Base-by-base conservation (phyloP, 2,113 vertebrate genomes). In the Gobio gobio region DNA sequence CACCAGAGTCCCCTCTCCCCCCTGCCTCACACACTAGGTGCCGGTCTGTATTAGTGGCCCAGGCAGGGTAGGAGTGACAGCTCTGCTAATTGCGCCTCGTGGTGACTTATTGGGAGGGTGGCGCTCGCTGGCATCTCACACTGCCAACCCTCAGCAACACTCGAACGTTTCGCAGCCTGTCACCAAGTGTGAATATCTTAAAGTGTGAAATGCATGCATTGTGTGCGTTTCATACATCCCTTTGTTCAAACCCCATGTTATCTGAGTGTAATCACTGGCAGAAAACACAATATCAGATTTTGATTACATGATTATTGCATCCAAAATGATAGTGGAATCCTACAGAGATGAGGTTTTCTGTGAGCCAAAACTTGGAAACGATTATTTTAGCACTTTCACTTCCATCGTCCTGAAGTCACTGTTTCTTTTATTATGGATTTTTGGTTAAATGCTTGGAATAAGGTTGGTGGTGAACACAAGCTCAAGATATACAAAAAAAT, bases 11-110 rank as follows among this genome's bases (percentile, higher is more conserved):
- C 54, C 64, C 76, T 43, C 40, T 47, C 24, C 47, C 24, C 47
- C 56, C 29, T 73, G 59, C 40, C 72, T 45, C 83, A 63, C 86
- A 68, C 76, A 78, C 88, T 78, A 63, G 54, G 75, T 97, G 96
- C 96, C 95, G 94, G 94, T 85, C 94, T 96, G 96, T 95, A 96
- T 97, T 96, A 97, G 95, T 94, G 95, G 96, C 93, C 95, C 96
- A 94, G 93, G 94, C 94, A 89, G 90, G 91, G 93, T 90, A 61
- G 95, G 95, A 97, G 94, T 96, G 96, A 96, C 96, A 95, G 94
- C 90, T 90, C 92, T 92, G 94, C 95, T 97, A 96, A 97, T 97
- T 96, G 94, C 94, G 93, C 95, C 95, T 96, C 94, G 85, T 73
- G 94, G 94, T 92, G 93, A 92, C 94, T 97, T 94, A 94, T 94